These are phyloP conservation scores for Bettongia penicillata DNA, from an alignment of 2,113 vertebrate genomes.

Conservation along the genomic window DNA sequence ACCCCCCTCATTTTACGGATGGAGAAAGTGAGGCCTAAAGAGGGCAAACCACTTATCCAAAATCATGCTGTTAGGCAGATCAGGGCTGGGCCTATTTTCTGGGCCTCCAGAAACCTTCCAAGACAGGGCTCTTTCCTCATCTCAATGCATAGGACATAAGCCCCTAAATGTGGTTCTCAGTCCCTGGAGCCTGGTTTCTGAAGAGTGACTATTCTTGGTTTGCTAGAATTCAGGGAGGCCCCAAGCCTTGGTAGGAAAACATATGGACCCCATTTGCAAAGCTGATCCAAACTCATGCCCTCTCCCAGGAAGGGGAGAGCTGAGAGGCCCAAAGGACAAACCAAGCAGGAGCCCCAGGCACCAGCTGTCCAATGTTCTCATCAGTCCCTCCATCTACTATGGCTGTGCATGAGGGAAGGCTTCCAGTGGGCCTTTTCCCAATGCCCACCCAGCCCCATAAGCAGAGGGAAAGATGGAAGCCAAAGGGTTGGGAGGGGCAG, in stretches of 20 bases:
- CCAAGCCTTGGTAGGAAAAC: neutral
- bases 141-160: neutral
- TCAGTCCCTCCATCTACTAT: neutral
- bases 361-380: neutral
- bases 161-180: neutral
- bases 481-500: neutral
- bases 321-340: neutral
- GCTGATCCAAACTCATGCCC: neutral
- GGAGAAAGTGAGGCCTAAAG: neutral
- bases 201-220: too few relatives aligned
- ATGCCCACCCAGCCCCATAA: neutral
- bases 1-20: neutral
- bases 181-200: neutral
- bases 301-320: neutral
- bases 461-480: slow-evolving; percentile 8
- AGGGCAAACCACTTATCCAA: neutral
- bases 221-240: neutral
- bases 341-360: neutral
- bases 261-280: neutral
- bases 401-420: neutral
- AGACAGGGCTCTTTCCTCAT: neutral
- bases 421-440: neutral
- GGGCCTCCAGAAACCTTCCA: neutral
- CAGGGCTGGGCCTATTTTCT: neutral
- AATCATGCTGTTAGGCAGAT: neutral